Evolutionary conservation across 2,113 vertebrate genomes (phyloP), one percentile per base, ranked within the genome.

Genomic region (Mandrillus leucophaeus): DNA sequence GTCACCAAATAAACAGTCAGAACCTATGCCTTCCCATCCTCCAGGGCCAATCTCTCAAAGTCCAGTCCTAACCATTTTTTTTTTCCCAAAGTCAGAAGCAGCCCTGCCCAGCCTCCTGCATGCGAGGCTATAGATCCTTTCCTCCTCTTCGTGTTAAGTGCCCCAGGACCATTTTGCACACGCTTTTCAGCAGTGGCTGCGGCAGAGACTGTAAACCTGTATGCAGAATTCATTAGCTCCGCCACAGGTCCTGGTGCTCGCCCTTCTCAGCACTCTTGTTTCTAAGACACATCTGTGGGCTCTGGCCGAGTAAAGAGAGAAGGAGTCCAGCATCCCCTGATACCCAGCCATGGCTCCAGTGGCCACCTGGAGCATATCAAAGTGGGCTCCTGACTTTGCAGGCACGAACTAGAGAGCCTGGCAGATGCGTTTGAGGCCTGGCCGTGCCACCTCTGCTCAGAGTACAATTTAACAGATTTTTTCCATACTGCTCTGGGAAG

Each of bases 401-500:
- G 96, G 66, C 12, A 93, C 0, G 7, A 81, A 50, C n/a, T 0
- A 32, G 45, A 30, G 73, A 30, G 73, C 76, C 88, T 25, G 6
- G 66, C 0, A 3, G 64, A 30, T 0, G 4, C 40, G 0, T 18
- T 17, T 61, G 20, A 20, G 80, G n/a, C 43, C 83, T 16, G 48
- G 13, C 48, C 4, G 4, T 11, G 22, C 88, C 0, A 0, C n/a
- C 87, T 96, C 52, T n/a, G 25, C 79, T 94, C 73, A 22, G 55
- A 75, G 27, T 32, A 25, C 23, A 68, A 96, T 93, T 66, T 97
- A 97, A 32, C 73, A 57, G 0, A 0, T 20, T 40, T 43, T 85
- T 72, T 52, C 84, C 80, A 78, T 52, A 57, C 35, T 14, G 35
- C 64, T 96, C 83, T 13, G 57, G 57, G 40, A 98, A 98, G 32